phyloP scores from a whole-genome alignment of 2,888 invertebrate species.

The Lochmaea crataegi region DNA sequence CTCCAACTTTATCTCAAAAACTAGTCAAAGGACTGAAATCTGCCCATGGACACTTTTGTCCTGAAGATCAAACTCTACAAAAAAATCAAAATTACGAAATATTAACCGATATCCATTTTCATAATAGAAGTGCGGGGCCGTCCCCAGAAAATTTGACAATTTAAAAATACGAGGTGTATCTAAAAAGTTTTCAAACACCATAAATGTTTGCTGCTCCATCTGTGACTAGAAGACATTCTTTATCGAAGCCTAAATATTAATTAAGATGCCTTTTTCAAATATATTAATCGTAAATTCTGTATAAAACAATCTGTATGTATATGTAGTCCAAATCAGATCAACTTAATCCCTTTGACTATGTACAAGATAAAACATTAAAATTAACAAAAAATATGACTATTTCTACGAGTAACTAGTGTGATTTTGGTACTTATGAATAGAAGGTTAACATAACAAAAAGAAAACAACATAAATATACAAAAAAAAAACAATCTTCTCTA shows the following conservation, averaged over 20 bases:
- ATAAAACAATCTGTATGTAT: slow-evolving; percentile 19
- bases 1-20: too few relatives aligned
- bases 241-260: neutral
- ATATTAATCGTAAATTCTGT: neutral
- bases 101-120: too few relatives aligned
- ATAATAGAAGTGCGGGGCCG: too few relatives aligned
- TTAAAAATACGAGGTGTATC: neutral
- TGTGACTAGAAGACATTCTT: neutral
- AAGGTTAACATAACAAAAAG: slow-evolving; percentile 52
- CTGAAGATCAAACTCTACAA: too few relatives aligned
- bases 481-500: slow-evolving; percentile 39
- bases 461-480: slow-evolving; percentile 50
- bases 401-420: slow-evolving; percentile 39
- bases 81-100: too few relatives aligned
- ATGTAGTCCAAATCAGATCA: slow-evolving; percentile 22
- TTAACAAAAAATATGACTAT: slow-evolving; percentile 44
- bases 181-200: neutral
- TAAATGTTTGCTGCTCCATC: neutral
- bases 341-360: slow-evolving; percentile 28
- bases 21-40: too few relatives aligned
- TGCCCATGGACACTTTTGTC: too few relatives aligned
- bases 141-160: too few relatives aligned
- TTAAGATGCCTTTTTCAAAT: neutral
- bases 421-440: slow-evolving; percentile 52
- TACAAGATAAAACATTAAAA: slow-evolving; percentile 30